Evolutionary conservation across 2,888 invertebrate genomes (phyloP).

Genomic region (Brenthis ino): DNA sequence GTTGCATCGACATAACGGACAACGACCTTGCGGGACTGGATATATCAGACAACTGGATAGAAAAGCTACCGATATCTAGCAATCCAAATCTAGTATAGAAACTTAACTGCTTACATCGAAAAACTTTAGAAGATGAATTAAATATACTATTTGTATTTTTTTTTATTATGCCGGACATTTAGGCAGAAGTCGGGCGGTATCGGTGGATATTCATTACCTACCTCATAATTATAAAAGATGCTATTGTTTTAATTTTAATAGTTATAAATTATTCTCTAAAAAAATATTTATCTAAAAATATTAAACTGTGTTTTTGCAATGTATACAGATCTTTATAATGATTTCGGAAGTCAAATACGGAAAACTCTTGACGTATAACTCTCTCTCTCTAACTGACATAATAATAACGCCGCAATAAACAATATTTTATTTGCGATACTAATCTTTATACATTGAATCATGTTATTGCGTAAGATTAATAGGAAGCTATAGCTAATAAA

Average conservation of each 20-base stretch:
- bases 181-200: no score
- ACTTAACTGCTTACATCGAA: background rate
- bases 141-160: background rate
- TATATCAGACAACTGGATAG: conserved; percentile 28
- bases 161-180: background rate
- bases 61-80: conserved; percentile 27
- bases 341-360: conserved; percentile 28
- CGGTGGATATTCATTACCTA: no score
- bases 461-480: background rate
- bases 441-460: background rate
- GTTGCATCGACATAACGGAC: conserved; percentile 29
- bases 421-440: conserved; percentile 3
- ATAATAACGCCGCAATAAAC: conserved; percentile 4
- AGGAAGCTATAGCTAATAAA: background rate
- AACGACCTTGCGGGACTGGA: conserved; percentile 35
- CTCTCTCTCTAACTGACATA: conserved; percentile 23
- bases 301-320: background rate
- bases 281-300: background rate
- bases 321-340: conserved; percentile 21
- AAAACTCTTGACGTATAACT: conserved; percentile 11
- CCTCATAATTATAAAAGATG: no score
- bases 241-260: no score
- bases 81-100: conserved; percentile 18
- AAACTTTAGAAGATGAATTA: background rate
- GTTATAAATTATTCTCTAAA: no score